These are phyloP conservation scores for Drosophila melanogaster DNA, from an alignment of 1,140 invertebrate species.

Conservation along the genomic window Release_6_plus_ISO1_MT NT_033779.5:9272501-9273000, in stretches of 20 bases:
- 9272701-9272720: background rate
- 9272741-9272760: background rate
- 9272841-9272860: slow-evolving; percentile 1
- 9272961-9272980: slow-evolving; percentile 23
- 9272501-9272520: slow-evolving; percentile 96
- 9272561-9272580: slow-evolving; percentile 98
- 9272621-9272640: slow-evolving; percentile 12
- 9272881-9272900: slow-evolving; percentile 28
- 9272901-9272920: slow-evolving; percentile 11
- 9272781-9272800: slow-evolving; percentile 35
- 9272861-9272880: slow-evolving; percentile 60
- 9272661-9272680: background rate
- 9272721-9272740: background rate
- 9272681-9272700: background rate
- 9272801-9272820: slow-evolving; percentile 17
- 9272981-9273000: slow-evolving; percentile 25
- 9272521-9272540: slow-evolving; percentile 98
- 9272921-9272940: slow-evolving; percentile 61
- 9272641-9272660: slow-evolving; percentile 1
- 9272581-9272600: slow-evolving; percentile 96
- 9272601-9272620: slow-evolving; percentile 93
- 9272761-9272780: slow-evolving; percentile 17
- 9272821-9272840: background rate
- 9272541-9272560: slow-evolving; percentile 98
- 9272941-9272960: slow-evolving; percentile 69